Evolutionary conservation across 2,113 vertebrate species (phyloP), one percentile per base, ranked within the genome.

Genomic region (Oreochromis niloticus): DNA sequence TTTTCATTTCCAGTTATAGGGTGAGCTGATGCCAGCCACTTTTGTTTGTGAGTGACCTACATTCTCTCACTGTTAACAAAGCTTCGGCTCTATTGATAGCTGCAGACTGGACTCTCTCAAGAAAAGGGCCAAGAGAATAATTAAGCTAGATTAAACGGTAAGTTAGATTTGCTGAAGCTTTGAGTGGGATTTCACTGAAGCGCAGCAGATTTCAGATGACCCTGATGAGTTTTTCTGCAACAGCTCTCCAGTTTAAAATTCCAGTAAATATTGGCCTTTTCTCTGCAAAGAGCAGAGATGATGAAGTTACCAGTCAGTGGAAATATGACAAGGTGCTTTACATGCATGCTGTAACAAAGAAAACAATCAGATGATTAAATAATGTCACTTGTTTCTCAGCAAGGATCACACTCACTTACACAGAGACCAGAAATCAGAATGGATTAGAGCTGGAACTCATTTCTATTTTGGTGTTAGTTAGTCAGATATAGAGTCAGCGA

Each of bases 21-120:
- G 43, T 50, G 75, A 88, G 80, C 56, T 57, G 24, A 2, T 3
- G 32, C 24, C 48, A 78, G 11, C 30, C 2, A 79, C 68, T 61
- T 87, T 89, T 91, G 83, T 92, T 80, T 43, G 11, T 43, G 80
- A 13, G 55, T 92, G 91, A 91, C 91, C 92, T 92, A 90, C 90
- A 94, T 94, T 91, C 79, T 87, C 63, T 85, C 82, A 85, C 61
- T 48, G 68, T 75, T 75, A 48, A 27, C 41, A 81, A 89, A 91
- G 71, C 57, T 19, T 52, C 10, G n/a, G 56, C 54, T 87, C 84
- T 89, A 89, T 87, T 88, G 80, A 92, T 87, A 91, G 89, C 90
- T 85, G 79, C 63, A 61, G 46, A 82, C 73, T 78, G 56, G 79
- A 86, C 57, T 86, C 55, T 61, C 68, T 16, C 16, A 3, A 66